Evolutionary conservation across 35 echinoderm and acorn worm species (phyloP), one percentile per base, ranked within the genome.

Genomic region (Holothuria glaberrima): DNA sequence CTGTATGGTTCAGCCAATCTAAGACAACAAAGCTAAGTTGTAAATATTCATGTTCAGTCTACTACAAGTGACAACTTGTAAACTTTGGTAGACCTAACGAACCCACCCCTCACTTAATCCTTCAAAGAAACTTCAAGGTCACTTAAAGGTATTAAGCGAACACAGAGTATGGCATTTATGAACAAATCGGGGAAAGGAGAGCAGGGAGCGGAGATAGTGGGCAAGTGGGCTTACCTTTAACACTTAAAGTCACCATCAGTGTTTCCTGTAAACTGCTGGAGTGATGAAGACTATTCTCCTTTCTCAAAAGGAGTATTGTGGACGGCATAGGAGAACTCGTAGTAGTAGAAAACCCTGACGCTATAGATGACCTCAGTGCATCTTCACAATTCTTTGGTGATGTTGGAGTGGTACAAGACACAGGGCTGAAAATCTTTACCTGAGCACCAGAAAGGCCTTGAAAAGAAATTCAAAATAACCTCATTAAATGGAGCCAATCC

Each of bases 321-420:
- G 93, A 92, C 6, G 97, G 97, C 82, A 94, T 94, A 6, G 97
- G 93, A n/a, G 93, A 88, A 48, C 88, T 72, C 21, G 87, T 89
- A 21, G 97, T 87, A 36, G 88, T 87, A 16, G 88, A 46, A 30
- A 94, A 88, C 22, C 91, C 97, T 22, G 91, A 89, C 82, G 91
- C 88, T 9, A 99, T 62, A 58, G 87, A 86, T 48, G 94, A 73
- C 65, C 70, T 92, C 58, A 95, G 30, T 6, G 54, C 62, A 24
- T 94, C 87, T 46, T 99, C 97, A 21, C 86, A 87, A 48, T 88
- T 90, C 91, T 91, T 92, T 19, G 97, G 97, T 36, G 97, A 99
- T 38, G 93, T 95, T 1, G 97, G 97, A 1, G 97, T 99, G 88
- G 93, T 92, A 76, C 93, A 99, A 0, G 97, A 94, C 56, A 99